phyloP scores from a whole-genome alignment of 2,113 vertebrate species.

The Ploceus nigricollis region DNA sequence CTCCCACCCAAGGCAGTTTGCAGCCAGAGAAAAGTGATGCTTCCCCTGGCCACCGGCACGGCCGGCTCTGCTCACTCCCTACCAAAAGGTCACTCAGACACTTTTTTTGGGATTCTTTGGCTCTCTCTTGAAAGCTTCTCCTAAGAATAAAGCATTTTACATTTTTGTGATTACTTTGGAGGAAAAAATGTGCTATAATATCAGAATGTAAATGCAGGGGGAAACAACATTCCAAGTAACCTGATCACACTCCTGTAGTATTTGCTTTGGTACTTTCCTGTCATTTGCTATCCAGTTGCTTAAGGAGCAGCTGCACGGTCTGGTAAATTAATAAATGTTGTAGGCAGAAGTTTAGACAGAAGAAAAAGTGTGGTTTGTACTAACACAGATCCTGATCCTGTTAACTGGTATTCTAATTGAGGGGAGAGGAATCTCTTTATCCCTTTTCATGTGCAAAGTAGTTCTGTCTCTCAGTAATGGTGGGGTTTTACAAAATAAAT shows the following conservation, averaged over 20 bases:
- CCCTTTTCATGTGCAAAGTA: slow-evolving; percentile 13
- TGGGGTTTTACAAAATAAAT: slow-evolving; percentile 30
- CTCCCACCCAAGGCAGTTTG: neutral
- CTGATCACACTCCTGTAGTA: neutral
- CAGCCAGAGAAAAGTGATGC: neutral
- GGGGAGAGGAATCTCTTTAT: neutral
- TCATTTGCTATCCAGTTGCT: slow-evolving; percentile 46
- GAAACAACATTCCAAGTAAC: slow-evolving; percentile 29
- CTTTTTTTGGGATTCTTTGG: neutral
- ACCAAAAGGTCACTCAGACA: neutral
- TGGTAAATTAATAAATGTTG: slow-evolving; percentile 59
- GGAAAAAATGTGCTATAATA: neutral
- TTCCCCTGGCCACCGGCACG: neutral
- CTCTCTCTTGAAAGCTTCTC: slow-evolving; percentile 30
- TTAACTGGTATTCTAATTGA: slow-evolving; percentile 42
- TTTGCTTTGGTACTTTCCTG: slow-evolving; percentile 51
- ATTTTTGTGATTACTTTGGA: slow-evolving; percentile 35
- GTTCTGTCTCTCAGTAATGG: neutral
- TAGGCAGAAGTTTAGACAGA: slow-evolving; percentile 41
- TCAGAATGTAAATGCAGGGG: neutral
- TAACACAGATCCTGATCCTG: slow-evolving; percentile 36
- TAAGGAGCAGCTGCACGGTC: slow-evolving; percentile 64
- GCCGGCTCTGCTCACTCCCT: neutral
- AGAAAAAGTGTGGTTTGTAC: slow-evolving; percentile 50
- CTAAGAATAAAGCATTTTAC: slow-evolving; percentile 40